Conservation (phyloP, 2,888 invertebrate genomes). For the Troides helena region DNA sequence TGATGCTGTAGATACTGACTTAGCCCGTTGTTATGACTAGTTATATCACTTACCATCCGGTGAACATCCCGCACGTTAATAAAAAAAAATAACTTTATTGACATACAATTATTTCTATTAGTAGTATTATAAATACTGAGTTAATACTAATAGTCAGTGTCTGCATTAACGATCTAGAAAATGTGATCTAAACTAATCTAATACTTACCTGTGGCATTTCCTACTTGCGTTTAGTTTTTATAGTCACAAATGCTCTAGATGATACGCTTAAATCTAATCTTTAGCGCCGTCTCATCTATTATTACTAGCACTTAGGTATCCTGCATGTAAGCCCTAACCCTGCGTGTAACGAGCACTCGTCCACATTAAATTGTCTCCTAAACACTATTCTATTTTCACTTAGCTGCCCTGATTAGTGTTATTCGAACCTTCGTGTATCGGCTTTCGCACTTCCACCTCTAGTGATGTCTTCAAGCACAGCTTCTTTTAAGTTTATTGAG, state of each 20-base stretch:
- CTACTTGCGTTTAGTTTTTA: not conserved
- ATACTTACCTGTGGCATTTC: not conserved
- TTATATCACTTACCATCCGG: no score
- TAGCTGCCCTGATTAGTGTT: slow-evolving; percentile 48
- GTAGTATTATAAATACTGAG: no score
- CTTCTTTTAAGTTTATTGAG: not conserved
- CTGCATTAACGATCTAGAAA: not conserved
- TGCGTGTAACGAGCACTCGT: slow-evolving; percentile 29
- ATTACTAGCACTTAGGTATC: slow-evolving; percentile 14
- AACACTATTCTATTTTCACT: slow-evolving; percentile 55
- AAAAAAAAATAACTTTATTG: no score
- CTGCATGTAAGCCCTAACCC: slow-evolving; percentile 3
- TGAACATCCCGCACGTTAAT: no score
- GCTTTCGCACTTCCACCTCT: slow-evolving; percentile 12
- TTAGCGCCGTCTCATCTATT: slow-evolving; percentile 10
- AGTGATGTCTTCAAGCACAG: not conserved
- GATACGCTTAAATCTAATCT: slow-evolving; percentile 6
- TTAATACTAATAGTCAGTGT: no score
- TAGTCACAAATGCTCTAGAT: not conserved
- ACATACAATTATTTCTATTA: no score
- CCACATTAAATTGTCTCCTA: slow-evolving; percentile 42
- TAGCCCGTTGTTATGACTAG: no score
- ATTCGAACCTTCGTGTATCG: slow-evolving; percentile 39
- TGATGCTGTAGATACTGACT: no score
- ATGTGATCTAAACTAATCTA: not conserved